These are phyloP conservation scores for Aramus guarauna DNA, from an alignment of 2,113 vertebrate genomes.

Conservation along the genomic window DNA sequence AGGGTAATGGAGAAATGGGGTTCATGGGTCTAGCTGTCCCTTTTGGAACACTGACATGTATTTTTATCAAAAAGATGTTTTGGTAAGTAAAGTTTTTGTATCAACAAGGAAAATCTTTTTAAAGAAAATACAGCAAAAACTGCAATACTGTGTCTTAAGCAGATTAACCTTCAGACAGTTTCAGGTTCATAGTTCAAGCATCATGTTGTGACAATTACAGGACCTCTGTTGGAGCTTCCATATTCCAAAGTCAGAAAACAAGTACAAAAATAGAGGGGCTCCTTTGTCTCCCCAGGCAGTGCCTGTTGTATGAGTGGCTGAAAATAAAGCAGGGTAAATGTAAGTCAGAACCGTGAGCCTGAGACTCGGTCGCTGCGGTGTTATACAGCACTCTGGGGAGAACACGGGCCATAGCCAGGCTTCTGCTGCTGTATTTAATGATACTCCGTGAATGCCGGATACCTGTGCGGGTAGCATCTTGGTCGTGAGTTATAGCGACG, in stretches of 20 bases:
- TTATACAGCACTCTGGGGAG: not conserved
- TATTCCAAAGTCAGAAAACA: not conserved
- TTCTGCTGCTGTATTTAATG: conserved; percentile 1
- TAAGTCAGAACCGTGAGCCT: not conserved
- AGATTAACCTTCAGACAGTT: not conserved
- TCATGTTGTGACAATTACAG: not conserved
- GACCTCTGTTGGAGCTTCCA: not conserved
- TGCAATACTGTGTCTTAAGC: not conserved
- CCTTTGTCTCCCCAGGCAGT: not conserved
- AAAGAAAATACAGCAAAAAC: not conserved
- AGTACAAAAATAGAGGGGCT: not conserved
- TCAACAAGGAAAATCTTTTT: not conserved
- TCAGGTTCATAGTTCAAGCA: not conserved
- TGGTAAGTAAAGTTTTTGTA: not conserved
- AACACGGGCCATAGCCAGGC: not conserved
- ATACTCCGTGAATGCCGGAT: not conserved
- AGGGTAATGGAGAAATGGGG: not conserved
- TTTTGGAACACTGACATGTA: not conserved
- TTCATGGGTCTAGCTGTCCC: not conserved
- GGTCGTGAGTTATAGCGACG: not conserved
- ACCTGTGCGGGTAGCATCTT: not conserved
- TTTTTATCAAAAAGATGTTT: not conserved
- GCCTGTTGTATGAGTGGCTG: not conserved
- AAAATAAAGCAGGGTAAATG: not conserved
- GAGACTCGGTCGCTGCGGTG: rapidly evolving